Evolutionary conservation across 2,888 invertebrate genomes (phyloP), one percentile per base, ranked within the genome.

Genomic region (Metacarcinus magister): DNA sequence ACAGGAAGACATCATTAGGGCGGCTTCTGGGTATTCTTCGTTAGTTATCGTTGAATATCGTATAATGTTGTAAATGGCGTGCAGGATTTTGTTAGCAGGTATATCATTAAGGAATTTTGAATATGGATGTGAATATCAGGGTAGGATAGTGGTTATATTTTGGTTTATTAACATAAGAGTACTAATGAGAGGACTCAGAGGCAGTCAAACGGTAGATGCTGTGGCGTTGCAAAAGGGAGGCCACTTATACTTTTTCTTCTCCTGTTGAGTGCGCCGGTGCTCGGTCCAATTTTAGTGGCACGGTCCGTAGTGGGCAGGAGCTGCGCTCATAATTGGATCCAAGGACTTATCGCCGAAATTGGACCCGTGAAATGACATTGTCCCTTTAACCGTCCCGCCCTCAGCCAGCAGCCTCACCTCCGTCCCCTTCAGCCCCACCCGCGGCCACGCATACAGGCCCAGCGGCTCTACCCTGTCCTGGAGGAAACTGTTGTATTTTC

Each of bases 271-370:
- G 82, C 82, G 82, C 28, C 82, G 82, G 82, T 32, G 82, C 82
- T 32, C 82, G 82, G 28, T 8, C 82, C 82, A 82, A 32, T 82
- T 82, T 82, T 82, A 82, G 82, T 23, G 28, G 82, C 82, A 32
- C 82, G 82, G 82, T 13, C 10, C 82, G 82, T 82, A 82, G 82
- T 32, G 82, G 82, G 82, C 82, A 82, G 82, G 82, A 82, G 82
- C 82, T 82, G 82, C 82, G 7, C 82, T 82, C 82, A 82, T 82
- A 82, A 82, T 82, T 82, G 82, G 82, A 82, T 82, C 82, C 82
- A 82, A 82, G 82, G 82, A 82, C 82, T 82, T 82, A 82, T 82
- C 82, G 82, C 82, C 32, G 82, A 82, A 82, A 82, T 82, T 82
- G 82, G 82, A 82, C 82, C 82, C 28, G 82, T 32, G 82, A 82